A percentile compares a stretch with the other conserved stretches of the same genome.
Conservation (phyloP, 2,888 invertebrate species). For the Eilema depressum region DNA sequence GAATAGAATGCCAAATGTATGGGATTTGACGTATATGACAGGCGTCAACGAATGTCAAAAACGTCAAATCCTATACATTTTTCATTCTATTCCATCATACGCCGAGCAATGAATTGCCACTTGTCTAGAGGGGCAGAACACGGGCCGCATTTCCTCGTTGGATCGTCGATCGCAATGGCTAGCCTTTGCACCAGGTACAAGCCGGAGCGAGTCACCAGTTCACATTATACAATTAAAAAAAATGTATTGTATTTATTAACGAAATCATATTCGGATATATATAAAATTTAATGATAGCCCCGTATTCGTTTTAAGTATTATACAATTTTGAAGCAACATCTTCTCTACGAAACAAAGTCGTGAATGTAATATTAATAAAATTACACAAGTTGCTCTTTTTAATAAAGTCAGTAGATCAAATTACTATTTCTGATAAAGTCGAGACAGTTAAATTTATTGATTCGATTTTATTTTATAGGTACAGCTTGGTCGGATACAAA, state of each 20-base stretch:
- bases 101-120: too few species aligned
- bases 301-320: constrained; percentile 23
- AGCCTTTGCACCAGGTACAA: too few species aligned
- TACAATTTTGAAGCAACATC: constrained; percentile 30
- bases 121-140: too few species aligned
- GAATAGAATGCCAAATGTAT: too few species aligned
- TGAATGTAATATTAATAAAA: constrained; percentile 28
- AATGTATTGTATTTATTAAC: constrained; percentile 12
- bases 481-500: background rate
- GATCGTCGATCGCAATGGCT: too few species aligned
- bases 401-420: constrained; percentile 27
- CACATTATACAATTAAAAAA: constrained; percentile 10
- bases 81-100: too few species aligned
- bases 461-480: constrained; percentile 3
- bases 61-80: too few species aligned
- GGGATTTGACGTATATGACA: too few species aligned
- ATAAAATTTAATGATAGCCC: constrained; percentile 21
- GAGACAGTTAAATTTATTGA: constrained; percentile 31
- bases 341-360: constrained; percentile 29
- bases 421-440: constrained; percentile 26
- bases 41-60: too few species aligned
- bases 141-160: too few species aligned
- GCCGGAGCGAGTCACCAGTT: too few species aligned
- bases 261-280: constrained; percentile 18
- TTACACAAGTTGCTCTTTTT: constrained; percentile 34